phyloP scores from a whole-genome alignment of 2,113 vertebrate species.

The Saguinus midas region DNA sequence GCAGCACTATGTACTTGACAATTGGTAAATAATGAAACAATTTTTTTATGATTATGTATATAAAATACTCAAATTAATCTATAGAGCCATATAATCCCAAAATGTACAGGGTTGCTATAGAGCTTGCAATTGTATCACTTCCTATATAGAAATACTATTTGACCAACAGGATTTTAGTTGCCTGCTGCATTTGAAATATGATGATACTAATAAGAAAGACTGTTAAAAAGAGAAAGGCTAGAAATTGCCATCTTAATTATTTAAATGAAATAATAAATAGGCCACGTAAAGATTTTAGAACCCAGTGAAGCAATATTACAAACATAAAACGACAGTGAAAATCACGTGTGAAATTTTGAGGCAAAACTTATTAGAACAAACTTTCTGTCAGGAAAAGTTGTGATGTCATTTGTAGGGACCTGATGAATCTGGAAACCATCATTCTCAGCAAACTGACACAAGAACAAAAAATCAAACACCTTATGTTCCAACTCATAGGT shows the following conservation, averaged over 20 bases:
- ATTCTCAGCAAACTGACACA: too few species aligned
- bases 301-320: background rate
- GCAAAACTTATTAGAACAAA: background rate
- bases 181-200: background rate
- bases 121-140: background rate
- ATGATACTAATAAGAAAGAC: slow-evolving; percentile 1
- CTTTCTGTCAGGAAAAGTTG: background rate
- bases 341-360: background rate
- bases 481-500: too few species aligned
- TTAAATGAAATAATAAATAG: slow-evolving; percentile 35
- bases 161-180: background rate
- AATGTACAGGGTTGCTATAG: background rate
- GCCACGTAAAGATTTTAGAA: slow-evolving; percentile 4
- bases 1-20: background rate
- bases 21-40: background rate
- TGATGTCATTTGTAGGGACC: background rate
- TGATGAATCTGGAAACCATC: too few species aligned
- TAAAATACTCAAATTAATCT: background rate
- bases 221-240: background rate
- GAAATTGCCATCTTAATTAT: background rate
- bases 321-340: background rate
- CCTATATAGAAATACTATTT: background rate
- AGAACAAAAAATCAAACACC: too few species aligned
- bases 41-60: background rate
- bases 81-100: background rate